These are phyloP conservation scores for Lithophane socia DNA, from an alignment of 2,888 invertebrate species.

Conservation along the genomic window DNA sequence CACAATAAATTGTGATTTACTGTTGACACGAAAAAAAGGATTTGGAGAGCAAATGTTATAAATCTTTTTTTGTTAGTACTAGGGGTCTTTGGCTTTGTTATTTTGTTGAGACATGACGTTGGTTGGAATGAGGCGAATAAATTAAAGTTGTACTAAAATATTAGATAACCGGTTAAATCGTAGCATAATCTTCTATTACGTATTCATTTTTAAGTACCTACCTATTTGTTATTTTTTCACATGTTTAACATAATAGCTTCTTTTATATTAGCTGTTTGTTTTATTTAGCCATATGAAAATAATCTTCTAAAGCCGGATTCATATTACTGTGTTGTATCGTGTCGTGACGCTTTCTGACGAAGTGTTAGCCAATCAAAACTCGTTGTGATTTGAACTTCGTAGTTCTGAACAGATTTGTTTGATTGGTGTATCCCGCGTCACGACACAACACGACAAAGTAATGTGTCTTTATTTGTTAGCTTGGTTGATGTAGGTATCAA, in stretches of 20 bases:
- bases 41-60: conserved; percentile 51
- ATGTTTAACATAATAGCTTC: neutral
- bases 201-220: neutral
- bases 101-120: conserved; percentile 14
- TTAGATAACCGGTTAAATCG: neutral
- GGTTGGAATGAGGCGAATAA: neutral
- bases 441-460: no score
- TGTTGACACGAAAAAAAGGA: conserved; percentile 48
- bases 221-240: neutral
- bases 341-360: no score
- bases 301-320: neutral
- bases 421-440: no score
- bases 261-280: neutral
- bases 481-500: conserved; percentile 4
- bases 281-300: neutral
- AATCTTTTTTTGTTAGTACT: conserved; percentile 15
- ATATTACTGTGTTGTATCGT: no score
- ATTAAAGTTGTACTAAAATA: neutral
- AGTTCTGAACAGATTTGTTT: no score
- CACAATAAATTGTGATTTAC: conserved; percentile 49
- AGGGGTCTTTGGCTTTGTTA: conserved; percentile 25
- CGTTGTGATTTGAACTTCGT: no score
- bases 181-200: neutral
- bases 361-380: no score
- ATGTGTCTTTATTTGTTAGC: neutral